A percentile compares a stretch with the other conserved stretches of the same genome.
Evolutionary conservation across 2,888 invertebrate genomes (phyloP).

Genomic region (Andricus quercusramuli): DNA sequence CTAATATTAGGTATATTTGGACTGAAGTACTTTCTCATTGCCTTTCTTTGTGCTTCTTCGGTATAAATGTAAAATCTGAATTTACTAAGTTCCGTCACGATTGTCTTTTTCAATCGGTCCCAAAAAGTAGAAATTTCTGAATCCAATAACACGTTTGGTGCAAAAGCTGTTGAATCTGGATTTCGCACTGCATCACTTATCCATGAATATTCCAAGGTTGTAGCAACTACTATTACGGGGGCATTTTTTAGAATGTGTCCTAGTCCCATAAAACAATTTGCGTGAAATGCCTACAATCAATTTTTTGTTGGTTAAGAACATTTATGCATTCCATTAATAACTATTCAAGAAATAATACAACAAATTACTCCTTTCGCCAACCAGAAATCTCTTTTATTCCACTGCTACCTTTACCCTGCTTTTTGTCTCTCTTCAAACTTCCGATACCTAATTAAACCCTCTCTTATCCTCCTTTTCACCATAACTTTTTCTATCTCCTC

Average conservation of each 20-base stretch:
- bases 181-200: conserved; percentile 42
- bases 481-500: no score
- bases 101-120: conserved; percentile 55
- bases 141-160: background rate
- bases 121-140: conserved; percentile 48
- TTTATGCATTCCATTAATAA: no score
- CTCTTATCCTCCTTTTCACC: no score
- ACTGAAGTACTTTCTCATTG: conserved; percentile 61
- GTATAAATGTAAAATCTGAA: conserved; percentile 6
- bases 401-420: no score
- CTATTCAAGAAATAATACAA: no score
- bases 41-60: conserved; percentile 50
- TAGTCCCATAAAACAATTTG: conserved; percentile 60
- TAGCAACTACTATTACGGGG: conserved; percentile 49
- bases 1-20: conserved; percentile 71
- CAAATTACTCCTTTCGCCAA: no score
- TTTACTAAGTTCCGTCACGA: conserved; percentile 7
- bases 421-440: no score
- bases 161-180: conserved; percentile 7
- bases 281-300: conserved; percentile 49
- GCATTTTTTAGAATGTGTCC: conserved; percentile 58
- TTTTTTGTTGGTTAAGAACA: no score
- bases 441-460: no score
- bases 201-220: conserved; percentile 49
- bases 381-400: no score